These are phyloP conservation scores for human (Homo sapiens) DNA, from an alignment of 2,113 vertebrate species.

Conservation along the genomic window DNA sequence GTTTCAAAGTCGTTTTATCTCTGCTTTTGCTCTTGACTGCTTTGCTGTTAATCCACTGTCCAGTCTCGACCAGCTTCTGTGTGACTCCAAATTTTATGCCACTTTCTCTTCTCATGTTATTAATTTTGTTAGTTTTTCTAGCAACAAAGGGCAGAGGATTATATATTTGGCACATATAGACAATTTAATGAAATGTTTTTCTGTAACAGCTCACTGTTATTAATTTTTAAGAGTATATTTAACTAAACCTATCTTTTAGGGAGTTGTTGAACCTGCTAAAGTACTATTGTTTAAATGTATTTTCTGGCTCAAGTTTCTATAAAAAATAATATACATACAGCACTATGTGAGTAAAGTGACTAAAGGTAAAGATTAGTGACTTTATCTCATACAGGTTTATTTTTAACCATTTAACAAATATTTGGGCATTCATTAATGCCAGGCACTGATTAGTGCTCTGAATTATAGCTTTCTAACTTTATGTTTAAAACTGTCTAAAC, in stretches of 20 bases:
- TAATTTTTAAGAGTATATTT: slow-evolving; percentile 44
- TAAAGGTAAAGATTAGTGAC: slow-evolving; percentile 17
- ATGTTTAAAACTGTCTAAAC: not conserved
- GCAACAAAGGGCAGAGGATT: not conserved
- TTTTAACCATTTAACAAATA: not conserved
- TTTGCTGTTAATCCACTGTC: not conserved
- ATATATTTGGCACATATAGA: not conserved
- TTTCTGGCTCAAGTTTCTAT: slow-evolving; percentile 24
- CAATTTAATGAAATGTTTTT: slow-evolving; percentile 41
- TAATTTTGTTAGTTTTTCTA: slow-evolving; percentile 6
- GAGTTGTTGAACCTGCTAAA: slow-evolving; percentile 11
- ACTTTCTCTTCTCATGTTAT: not conserved
- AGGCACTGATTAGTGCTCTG: not conserved
- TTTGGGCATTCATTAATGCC: not conserved
- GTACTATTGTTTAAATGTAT: slow-evolving; percentile 37
- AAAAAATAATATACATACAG: not conserved
- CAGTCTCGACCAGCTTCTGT: slow-evolving; percentile 32
- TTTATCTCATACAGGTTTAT: not conserved
- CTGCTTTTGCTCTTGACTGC: slow-evolving; percentile 59
- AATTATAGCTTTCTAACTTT: slow-evolving; percentile 11
- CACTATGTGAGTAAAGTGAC: not conserved
- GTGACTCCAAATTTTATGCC: not conserved
- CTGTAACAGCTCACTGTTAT: not conserved
- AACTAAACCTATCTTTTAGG: slow-evolving; percentile 6
- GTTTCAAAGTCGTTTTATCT: not conserved